Percentiles rank a stretch among this genome's conserved stretches.
Evolutionary conservation across 2,797 vertebrate genomes (phyloP).

Genomic region (Protonibea diacanthus): DNA sequence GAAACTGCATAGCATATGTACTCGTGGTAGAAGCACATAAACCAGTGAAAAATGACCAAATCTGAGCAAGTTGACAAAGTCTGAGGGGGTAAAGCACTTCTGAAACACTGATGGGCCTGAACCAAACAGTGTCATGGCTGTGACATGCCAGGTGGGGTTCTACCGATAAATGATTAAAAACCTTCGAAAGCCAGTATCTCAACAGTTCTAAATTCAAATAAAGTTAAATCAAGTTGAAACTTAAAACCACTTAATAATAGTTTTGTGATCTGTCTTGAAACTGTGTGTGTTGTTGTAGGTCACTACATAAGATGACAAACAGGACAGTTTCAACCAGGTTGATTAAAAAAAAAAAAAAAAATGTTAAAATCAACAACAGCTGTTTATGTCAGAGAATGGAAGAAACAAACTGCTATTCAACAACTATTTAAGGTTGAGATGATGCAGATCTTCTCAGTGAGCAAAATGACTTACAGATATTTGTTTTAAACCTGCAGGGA

Average conservation of each 20-base stretch:
- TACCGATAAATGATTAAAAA: background rate
- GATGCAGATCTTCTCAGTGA: slow-evolving; percentile 1
- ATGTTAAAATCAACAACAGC: no score
- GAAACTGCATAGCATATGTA: no score
- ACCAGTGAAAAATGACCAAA: no score
- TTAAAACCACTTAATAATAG: background rate
- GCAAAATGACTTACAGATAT: slow-evolving; percentile 24
- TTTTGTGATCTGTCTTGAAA: background rate
- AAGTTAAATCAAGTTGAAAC: background rate
- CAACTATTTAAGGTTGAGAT: background rate
- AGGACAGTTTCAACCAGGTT: background rate
- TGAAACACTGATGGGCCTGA: no score
- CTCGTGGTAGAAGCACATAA: no score
- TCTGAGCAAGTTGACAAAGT: no score
- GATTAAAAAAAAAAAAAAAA: background rate
- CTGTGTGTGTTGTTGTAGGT: background rate
- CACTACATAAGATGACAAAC: background rate
- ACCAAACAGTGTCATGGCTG: no score
- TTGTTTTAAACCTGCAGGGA: slow-evolving; percentile 12
- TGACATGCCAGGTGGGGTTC: no score
- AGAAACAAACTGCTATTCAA: background rate
- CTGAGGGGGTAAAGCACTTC: no score
- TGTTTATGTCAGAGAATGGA: background rate
- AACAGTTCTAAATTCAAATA: background rate
- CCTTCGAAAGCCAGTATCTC: background rate